Evolutionary conservation across 2,797 vertebrate genomes (phyloP).

Genomic region (Clamator glandarius): DNA sequence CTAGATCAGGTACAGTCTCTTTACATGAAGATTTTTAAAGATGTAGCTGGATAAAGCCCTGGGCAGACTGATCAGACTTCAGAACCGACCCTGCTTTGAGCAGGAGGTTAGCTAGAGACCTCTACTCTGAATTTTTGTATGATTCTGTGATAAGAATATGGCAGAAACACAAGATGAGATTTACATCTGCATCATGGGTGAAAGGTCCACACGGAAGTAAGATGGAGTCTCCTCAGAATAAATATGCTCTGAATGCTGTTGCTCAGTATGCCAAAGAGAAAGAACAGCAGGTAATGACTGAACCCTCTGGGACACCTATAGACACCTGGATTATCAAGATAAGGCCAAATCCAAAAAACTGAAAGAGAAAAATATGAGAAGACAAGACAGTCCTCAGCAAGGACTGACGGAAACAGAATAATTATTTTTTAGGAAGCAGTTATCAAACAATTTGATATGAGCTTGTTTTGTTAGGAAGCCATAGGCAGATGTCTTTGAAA

Average conservation of each 20-base stretch:
- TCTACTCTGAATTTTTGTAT: neutral
- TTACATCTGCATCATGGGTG: neutral
- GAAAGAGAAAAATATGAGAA: neutral
- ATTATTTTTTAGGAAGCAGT: neutral
- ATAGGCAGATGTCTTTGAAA: neutral
- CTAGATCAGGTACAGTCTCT: neutral
- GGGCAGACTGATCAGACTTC: neutral
- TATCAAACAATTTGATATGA: neutral
- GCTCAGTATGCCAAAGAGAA: neutral
- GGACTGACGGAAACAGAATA: neutral
- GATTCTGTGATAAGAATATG: neutral
- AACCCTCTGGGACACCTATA: neutral
- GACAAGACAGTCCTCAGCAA: neutral
- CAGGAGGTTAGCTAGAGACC: neutral
- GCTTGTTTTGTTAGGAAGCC: neutral
- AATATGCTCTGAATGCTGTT: neutral
- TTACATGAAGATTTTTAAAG: neutral
- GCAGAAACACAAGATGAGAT: neutral
- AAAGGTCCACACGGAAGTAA: neutral
- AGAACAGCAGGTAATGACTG: neutral
- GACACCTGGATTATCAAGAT: neutral
- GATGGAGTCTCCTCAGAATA: neutral
- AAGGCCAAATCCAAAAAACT: neutral
- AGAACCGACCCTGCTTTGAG: neutral
- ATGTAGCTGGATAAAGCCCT: neutral